Evolutionary conservation across 2,888 invertebrate species (phyloP).

Genomic region (Cryptops parisi): DNA sequence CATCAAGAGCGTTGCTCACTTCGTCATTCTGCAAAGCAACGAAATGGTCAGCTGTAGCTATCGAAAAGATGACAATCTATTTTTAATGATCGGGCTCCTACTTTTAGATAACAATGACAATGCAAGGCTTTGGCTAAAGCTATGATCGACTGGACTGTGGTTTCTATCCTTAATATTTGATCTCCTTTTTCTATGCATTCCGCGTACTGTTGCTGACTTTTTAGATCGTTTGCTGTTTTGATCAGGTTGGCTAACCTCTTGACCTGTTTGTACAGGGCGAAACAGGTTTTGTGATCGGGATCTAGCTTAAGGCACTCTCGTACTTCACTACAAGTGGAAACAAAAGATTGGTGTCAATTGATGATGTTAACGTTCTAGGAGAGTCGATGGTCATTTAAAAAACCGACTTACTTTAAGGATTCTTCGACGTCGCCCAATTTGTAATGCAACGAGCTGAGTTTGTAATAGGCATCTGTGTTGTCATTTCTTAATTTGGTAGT

Average conservation of each 20-base stretch:
- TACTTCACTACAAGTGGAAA: conserved; percentile 50
- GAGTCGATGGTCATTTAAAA: too few species aligned
- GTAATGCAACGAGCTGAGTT: conserved; percentile 73
- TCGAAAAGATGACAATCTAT: too few species aligned
- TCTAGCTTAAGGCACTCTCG: conserved; percentile 93
- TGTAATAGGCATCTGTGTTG: conserved; percentile 71
- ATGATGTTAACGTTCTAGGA: too few species aligned
- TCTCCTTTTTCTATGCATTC: conserved; percentile 55
- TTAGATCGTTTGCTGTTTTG: conserved; percentile 30
- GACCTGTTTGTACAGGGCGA: conserved; percentile 87
- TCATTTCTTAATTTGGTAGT: conserved; percentile 83
- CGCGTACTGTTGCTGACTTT: conserved; percentile 46
- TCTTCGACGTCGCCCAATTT: conserved; percentile 81
- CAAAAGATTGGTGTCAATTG: neutral
- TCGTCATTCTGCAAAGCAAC: conserved; percentile 45
- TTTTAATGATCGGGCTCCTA: conserved; percentile 20
- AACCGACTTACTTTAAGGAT: conserved; percentile 61
- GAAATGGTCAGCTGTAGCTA: neutral
- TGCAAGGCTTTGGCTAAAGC: conserved; percentile 58
- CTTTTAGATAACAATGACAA: conserved; percentile 53
- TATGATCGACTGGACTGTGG: conserved; percentile 36
- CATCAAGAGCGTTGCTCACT: conserved; percentile 51
- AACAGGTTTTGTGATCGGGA: conserved; percentile 93
- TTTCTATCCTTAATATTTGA: conserved; percentile 47
- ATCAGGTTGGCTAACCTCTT: conserved; percentile 80